phyloP scores from a whole-genome alignment of 2,113 vertebrate species.

The Hymenochirus boettgeri region DNA sequence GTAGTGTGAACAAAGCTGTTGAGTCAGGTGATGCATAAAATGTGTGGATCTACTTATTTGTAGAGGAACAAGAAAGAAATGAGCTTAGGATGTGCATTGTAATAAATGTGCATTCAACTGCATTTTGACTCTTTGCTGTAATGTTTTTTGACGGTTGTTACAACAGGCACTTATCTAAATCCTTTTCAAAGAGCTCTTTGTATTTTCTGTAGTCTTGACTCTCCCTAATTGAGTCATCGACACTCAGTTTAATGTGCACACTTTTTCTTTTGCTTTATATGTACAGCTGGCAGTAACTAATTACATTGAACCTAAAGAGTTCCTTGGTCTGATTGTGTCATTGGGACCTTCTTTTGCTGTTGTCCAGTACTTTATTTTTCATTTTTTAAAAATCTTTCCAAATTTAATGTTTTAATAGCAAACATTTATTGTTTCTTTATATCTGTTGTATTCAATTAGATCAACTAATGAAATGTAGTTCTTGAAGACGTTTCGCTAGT shows the following conservation, averaged over 20 bases:
- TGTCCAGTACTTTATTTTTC: no score
- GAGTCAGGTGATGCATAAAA: slow-evolving; percentile 42
- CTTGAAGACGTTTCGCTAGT: no score
- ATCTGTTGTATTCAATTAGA: no score
- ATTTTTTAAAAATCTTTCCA: no score
- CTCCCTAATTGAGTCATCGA: slow-evolving; percentile 56
- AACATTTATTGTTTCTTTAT: no score
- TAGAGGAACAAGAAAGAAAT: slow-evolving; percentile 56
- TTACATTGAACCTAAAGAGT: slow-evolving; percentile 63
- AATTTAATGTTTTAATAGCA: no score
- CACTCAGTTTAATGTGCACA: slow-evolving; percentile 49
- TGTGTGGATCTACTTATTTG: slow-evolving; percentile 70
- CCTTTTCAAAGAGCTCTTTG: slow-evolving; percentile 66
- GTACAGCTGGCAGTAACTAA: slow-evolving; percentile 69
- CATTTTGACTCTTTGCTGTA: slow-evolving; percentile 67
- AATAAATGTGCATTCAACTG: slow-evolving; percentile 65
- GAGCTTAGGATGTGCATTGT: slow-evolving; percentile 54
- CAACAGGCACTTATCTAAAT: slow-evolving; percentile 74
- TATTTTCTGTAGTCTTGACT: slow-evolving; percentile 61
- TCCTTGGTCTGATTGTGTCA: slow-evolving; percentile 7
- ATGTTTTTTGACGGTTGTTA: slow-evolving; percentile 69
- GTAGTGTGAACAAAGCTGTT: not conserved
- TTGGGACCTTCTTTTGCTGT: no score
- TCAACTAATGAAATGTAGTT: no score
- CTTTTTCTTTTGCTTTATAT: slow-evolving; percentile 62